Conservation (phyloP, 2,888 invertebrate genomes). For the Ethmia dodecea region DNA sequence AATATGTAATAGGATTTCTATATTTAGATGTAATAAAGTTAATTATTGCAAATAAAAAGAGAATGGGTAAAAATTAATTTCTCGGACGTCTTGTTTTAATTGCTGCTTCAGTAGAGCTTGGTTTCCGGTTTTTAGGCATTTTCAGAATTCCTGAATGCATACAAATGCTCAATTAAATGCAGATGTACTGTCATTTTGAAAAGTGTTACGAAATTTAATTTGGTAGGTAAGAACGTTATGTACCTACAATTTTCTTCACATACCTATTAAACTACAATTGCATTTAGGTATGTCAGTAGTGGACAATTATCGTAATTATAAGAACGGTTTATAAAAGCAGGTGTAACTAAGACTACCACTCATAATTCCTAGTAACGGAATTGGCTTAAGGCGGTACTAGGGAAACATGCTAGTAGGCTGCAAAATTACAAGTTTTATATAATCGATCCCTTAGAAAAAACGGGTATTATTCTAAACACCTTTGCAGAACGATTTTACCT, state of each 20-base stretch:
- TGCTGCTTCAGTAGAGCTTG: conserved; percentile 1
- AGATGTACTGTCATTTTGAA: conserved; percentile 1
- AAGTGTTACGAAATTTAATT: no score
- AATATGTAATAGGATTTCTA: conserved; percentile 19
- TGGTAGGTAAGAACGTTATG: background rate
- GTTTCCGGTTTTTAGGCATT: conserved; percentile 6
- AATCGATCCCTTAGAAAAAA: conserved; percentile 49
- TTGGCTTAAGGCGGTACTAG: conserved; percentile 63
- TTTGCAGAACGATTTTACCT: conserved; percentile 46
- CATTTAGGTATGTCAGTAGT: conserved; percentile 31
- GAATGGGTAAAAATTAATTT: background rate
- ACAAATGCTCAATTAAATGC: conserved; percentile 1
- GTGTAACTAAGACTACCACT: conserved; percentile 57
- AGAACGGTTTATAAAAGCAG: conserved; percentile 67
- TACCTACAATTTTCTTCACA: background rate
- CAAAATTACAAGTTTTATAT: conserved; percentile 60
- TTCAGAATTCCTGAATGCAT: conserved; percentile 3
- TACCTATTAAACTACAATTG: conserved; percentile 16
- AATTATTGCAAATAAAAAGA: background rate
- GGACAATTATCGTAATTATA: conserved; percentile 67
- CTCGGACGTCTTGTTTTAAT: no score
- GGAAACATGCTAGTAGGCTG: conserved; percentile 64
- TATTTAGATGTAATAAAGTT: conserved; percentile 1
- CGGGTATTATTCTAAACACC: conserved; percentile 55
- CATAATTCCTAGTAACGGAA: conserved; percentile 70